Conservation (phyloP, 2,113 vertebrate species). For the Dendropsophus ebraccatus region DNA sequence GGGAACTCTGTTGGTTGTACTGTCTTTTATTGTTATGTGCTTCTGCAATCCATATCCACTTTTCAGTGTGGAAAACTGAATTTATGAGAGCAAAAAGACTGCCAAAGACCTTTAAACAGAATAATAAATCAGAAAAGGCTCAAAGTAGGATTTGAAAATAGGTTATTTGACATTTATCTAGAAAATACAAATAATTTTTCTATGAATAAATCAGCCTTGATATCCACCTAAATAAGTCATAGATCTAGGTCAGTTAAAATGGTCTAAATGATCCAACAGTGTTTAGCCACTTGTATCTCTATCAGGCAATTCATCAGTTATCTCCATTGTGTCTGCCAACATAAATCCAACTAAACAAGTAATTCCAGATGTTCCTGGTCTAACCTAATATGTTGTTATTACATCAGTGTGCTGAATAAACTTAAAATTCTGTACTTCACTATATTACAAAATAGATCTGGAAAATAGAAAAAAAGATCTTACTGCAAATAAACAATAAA, state of each 20-base stretch:
- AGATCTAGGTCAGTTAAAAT: constrained; percentile 5
- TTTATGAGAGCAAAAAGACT: background rate
- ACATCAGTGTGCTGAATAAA: background rate
- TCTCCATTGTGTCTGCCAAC: constrained; percentile 3
- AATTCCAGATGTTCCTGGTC: constrained; percentile 17
- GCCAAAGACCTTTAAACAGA: constrained; percentile 38
- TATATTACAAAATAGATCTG: background rate
- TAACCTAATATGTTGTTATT: constrained; percentile 25
- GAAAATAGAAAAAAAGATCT: no score
- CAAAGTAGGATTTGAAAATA: constrained; percentile 9
- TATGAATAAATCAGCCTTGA: constrained; percentile 1
- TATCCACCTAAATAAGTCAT: constrained; percentile 11
- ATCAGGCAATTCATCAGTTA: constrained; percentile 24
- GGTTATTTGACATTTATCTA: constrained; percentile 14
- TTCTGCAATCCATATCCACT: background rate
- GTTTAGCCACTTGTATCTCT: background rate
- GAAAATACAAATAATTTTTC: constrained; percentile 20
- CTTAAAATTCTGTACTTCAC: background rate
- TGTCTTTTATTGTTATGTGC: background rate
- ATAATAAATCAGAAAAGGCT: constrained; percentile 28
- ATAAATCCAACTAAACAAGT: constrained; percentile 10
- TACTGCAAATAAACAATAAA: no score
- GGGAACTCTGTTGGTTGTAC: background rate
- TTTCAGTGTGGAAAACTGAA: background rate
- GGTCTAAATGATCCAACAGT: background rate